Conservation (phyloP, 2,113 vertebrate species). For the Eurystomus gularis region DNA sequence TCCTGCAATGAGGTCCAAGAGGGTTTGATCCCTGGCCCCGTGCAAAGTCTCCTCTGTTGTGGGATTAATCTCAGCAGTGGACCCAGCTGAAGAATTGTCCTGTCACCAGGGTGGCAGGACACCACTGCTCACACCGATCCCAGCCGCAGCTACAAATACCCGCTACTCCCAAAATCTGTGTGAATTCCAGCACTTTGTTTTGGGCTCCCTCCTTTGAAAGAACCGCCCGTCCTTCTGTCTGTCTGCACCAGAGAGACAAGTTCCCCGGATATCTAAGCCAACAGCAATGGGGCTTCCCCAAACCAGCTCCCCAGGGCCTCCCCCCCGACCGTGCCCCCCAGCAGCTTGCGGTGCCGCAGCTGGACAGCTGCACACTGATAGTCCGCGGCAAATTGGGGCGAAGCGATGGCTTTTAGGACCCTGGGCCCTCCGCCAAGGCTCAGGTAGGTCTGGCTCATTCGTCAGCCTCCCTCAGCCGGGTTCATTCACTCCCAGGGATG, state of each 20-base stretch:
- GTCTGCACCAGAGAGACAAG: background rate
- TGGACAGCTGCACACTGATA: background rate
- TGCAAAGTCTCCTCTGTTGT: background rate
- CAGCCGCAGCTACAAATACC: background rate
- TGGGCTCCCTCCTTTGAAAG: background rate
- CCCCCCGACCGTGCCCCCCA: background rate
- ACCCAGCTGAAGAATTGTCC: background rate
- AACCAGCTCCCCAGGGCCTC: background rate
- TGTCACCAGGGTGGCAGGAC: background rate
- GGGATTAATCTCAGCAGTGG: background rate
- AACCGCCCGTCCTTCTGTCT: background rate
- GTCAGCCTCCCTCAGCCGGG: conserved; percentile 20
- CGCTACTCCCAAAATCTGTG: accelerated
- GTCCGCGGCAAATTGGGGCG: background rate
- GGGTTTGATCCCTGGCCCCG: background rate
- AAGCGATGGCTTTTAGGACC: conserved; percentile 60
- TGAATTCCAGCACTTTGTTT: background rate
- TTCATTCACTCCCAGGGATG: conserved; percentile 52
- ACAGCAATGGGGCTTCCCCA: background rate
- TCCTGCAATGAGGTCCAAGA: background rate
- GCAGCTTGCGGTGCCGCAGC: background rate
- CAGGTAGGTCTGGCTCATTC: conserved; percentile 69
- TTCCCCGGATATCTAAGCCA: background rate
- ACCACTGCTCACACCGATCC: background rate
- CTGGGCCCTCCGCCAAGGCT: conserved; percentile 44